Base-by-base conservation (phyloP, 2,888 invertebrate species). In the Trichacis sp. region DNA sequence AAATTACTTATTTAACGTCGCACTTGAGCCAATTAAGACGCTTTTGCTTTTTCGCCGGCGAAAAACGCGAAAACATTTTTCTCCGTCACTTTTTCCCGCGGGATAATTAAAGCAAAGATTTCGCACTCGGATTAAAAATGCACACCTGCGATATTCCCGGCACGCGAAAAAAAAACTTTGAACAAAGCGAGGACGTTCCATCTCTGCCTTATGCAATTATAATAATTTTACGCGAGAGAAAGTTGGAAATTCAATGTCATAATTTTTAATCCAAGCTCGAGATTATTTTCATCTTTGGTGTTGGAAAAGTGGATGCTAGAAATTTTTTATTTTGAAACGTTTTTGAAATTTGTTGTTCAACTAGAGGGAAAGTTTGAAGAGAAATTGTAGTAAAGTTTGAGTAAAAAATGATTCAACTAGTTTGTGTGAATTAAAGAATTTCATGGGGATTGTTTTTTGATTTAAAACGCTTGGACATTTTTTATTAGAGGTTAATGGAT, bases 151-250 rank as follows among this genome's bases (percentile, higher is more conserved):
- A n/a, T n/a, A 11, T 33, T 33, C 33, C 33, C n/a, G 33, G 33
- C 33, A 33, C 33, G 33, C 9, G 24, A 24, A 24, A 33, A 33
- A 33, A 33, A 33, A 6, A n/a, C n/a, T 33, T n/a, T 11, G n/a
- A 33, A 33, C 33, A n/a, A 33, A 33, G 9, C n/a, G 8, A 20
- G 51, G 42, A 36, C 42, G 29, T 51, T 51, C 40, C 40, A 51
- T 51, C 51, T 51, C 29, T n/a, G 33, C 33, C 8, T n/a, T 18
- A 43, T 52, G 43, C 45, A 43, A 52, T 52, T 42, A 52, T 52
- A 52, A 52, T 52, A 52, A n/a, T 9, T 33, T 43, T 29, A 52
- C 52, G 43, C 30, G 33, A 30, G 52, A 30, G 43, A 19, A 52
- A 43, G 52, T 52, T 52, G 33, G 8, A 24, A 8, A 24, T 24